Evolutionary conservation across 2,113 vertebrate species (phyloP).

Genomic region (Pogonocichla stellata): DNA sequence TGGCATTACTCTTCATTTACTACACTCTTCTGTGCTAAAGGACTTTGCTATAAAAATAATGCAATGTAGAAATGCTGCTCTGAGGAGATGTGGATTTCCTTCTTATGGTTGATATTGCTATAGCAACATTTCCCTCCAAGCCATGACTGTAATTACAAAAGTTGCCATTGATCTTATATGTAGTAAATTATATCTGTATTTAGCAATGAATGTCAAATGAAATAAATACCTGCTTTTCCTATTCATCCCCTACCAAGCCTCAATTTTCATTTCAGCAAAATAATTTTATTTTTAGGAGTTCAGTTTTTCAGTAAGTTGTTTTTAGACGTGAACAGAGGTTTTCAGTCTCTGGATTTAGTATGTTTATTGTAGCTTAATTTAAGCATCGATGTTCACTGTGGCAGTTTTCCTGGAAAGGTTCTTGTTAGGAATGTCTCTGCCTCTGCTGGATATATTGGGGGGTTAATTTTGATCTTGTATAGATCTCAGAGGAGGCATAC

Average conservation of each 20-base stretch:
- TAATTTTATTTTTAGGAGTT: not conserved
- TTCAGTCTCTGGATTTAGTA: not conserved
- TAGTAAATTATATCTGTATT: not conserved
- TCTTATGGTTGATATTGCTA: not conserved
- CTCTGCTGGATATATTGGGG: not conserved
- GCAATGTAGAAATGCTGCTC: not conserved
- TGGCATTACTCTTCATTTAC: not conserved
- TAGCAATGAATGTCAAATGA: not conserved
- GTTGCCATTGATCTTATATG: not conserved
- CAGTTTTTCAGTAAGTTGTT: not conserved
- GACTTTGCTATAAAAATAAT: not conserved
- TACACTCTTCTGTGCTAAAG: not conserved
- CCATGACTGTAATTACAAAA: not conserved
- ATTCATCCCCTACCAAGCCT: not conserved
- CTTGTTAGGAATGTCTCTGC: not conserved
- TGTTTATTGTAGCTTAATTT: not conserved
- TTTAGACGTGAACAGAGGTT: not conserved
- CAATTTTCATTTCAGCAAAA: not conserved
- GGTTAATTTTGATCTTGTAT: not conserved
- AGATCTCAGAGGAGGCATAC: not conserved
- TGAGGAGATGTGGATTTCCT: slow-evolving; percentile 2
- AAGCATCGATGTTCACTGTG: not conserved
- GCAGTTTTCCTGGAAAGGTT: not conserved
- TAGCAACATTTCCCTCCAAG: slow-evolving; percentile 17
- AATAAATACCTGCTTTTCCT: not conserved